Percentiles rank a stretch among this genome's conserved stretches.
These are phyloP conservation scores for Troides oblongomaculatus DNA, from an alignment of 2,888 invertebrate genomes.

Conservation along the genomic window DNA sequence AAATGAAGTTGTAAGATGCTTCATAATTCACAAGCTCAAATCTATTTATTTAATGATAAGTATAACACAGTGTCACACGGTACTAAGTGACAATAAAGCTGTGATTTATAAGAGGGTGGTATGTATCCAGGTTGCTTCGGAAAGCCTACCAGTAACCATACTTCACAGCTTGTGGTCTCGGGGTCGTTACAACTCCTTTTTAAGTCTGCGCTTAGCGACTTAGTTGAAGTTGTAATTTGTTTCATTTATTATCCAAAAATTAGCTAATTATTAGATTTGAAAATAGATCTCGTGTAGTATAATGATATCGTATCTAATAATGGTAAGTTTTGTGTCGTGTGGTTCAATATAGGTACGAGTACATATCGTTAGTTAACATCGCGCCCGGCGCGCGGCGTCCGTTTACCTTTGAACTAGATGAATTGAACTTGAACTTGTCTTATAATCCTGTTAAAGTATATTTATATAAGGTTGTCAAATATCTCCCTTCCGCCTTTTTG, in stretches of 20 bases:
- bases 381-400: slow-evolving; percentile 37
- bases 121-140: no score
- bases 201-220: no score
- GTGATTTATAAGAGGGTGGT: no score
- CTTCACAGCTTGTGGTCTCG: no score
- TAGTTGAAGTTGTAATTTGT: background rate
- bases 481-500: no score
- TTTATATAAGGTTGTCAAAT: background rate
- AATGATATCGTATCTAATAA: slow-evolving; percentile 21
- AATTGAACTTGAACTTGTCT: slow-evolving; percentile 48
- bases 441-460: background rate
- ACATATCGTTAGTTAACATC: slow-evolving; percentile 44
- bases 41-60: no score
- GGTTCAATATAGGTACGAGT: slow-evolving; percentile 19
- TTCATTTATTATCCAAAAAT: slow-evolving; percentile 18
- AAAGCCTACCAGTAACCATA: no score
- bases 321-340: slow-evolving; percentile 28
- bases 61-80: no score
- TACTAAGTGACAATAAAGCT: no score
- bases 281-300: slow-evolving; percentile 5
- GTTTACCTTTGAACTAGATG: slow-evolving; percentile 53
- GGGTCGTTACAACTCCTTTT: background rate
- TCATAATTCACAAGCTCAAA: no score
- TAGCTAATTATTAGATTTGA: slow-evolving; percentile 13
- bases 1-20: no score